Conservation (phyloP, 2,113 vertebrate genomes). For the Gasterosteus aculeatus region DNA sequence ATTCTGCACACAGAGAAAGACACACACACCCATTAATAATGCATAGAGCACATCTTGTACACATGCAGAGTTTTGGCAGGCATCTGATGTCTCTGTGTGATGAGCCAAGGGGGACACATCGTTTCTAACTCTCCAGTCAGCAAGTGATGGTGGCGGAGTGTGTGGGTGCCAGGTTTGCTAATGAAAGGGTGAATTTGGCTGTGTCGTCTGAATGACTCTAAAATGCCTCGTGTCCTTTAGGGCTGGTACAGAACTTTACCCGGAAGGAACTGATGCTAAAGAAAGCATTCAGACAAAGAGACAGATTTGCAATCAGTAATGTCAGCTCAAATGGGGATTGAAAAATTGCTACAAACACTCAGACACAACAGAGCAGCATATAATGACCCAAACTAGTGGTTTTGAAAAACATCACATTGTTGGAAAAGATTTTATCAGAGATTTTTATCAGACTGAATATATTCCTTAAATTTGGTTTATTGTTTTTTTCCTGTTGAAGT, state of each 20-base stretch:
- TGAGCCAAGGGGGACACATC: slow-evolving; percentile 63
- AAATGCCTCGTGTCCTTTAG: slow-evolving; percentile 31
- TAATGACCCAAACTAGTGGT: neutral
- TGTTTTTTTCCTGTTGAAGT: neutral
- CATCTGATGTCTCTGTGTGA: slow-evolving; percentile 59
- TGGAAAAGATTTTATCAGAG: neutral
- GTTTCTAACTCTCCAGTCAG: slow-evolving; percentile 53
- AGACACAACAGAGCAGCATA: neutral
- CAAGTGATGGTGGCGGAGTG: slow-evolving; percentile 44
- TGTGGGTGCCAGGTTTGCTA: slow-evolving; percentile 48
- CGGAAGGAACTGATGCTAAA: slow-evolving; percentile 11
- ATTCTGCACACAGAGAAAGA: slow-evolving; percentile 16
- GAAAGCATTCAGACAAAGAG: slow-evolving; percentile 21
- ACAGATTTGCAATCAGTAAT: slow-evolving; percentile 6
- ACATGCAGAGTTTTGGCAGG: slow-evolving; percentile 68
- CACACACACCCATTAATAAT: slow-evolving; percentile 61
- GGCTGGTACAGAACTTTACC: slow-evolving; percentile 6
- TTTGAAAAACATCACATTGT: neutral
- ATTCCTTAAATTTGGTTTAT: neutral
- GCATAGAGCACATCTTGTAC: slow-evolving; percentile 63
- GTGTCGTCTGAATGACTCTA: slow-evolving; percentile 41
- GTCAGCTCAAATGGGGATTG: slow-evolving; percentile 2
- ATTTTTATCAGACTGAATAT: neutral
- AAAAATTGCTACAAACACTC: neutral
- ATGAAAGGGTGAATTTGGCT: slow-evolving; percentile 51